Evolutionary conservation across 2,113 vertebrate genomes (phyloP), one percentile per base, ranked within the genome.

Genomic region (Empidonax traillii): DNA sequence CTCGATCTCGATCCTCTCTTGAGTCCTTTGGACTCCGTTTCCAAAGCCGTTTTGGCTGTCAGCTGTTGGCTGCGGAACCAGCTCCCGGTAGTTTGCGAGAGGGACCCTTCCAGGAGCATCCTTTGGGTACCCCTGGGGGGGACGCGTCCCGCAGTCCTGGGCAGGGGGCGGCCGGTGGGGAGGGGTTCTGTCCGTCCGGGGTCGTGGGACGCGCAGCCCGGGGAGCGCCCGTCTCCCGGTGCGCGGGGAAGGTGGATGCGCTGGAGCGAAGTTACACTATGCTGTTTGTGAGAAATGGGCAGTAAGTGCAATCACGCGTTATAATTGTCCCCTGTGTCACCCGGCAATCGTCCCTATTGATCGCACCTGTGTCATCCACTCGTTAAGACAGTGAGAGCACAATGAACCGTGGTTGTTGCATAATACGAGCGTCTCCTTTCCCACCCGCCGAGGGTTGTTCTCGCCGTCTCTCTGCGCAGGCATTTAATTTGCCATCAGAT

Each of bases 291-390:
- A 86, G 63, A 80, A 87, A 87, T 5, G 43, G 51, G 89, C 89
- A 84, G 56, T 67, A 47, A 84, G 58, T 35, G 90, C 92, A 90
- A 39, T 14, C 94, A 94, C 68, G 72, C 78, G 87, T 87, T 69
- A 24, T 91, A 77, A 90, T 91, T 95, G 89, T 87, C 91, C 92
- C 53, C 88, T 75, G 72, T 91, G 92, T 90, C 93, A 87, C 94
- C 95, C 89, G 73, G 30, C 77, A 44, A 1, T 16, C 63, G 85
- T 71, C 53, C 43, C 79, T 84, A 28, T 14, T 24, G 89, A 49
- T 52, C 33, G 63, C 77, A 24, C 44, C 67, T 47, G 74, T 89
- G 87, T 49, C 96, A 90, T 35, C 87, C 69, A 4, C 88, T 76
- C n/a, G 39, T 28, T 68, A 13, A 55, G 86, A 74, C 88, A 58